These are phyloP conservation scores for Eupithecia subfuscata DNA, from an alignment of 2,888 invertebrate species.

Conservation along the genomic window DNA sequence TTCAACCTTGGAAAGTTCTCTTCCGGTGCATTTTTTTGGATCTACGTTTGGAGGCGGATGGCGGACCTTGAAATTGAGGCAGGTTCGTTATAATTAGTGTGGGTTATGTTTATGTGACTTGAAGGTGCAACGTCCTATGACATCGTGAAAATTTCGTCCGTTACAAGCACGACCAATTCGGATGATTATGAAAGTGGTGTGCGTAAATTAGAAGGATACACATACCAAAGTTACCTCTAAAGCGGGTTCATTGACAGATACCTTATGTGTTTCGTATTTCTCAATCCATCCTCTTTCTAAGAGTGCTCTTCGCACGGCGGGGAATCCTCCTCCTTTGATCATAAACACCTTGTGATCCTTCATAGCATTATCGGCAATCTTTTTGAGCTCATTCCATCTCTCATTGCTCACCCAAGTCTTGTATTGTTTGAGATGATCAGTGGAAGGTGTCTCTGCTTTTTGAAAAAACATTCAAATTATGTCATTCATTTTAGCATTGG, in stretches of 20 bases:
- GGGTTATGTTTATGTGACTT: not conserved
- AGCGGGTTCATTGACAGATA: constrained; percentile 47
- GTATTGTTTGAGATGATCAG: constrained; percentile 76
- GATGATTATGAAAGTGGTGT: constrained; percentile 30
- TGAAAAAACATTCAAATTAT: not conserved
- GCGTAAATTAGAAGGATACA: constrained; percentile 21
- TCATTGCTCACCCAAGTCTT: constrained; percentile 86
- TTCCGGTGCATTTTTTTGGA: constrained; percentile 71
- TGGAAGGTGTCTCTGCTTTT: constrained; percentile 55
- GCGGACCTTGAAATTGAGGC: constrained; percentile 61
- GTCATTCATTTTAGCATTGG: not conserved
- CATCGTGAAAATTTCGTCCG: constrained; percentile 10
- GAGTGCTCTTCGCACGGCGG: constrained; percentile 88
- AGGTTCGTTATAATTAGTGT: not conserved
- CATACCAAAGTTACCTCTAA: constrained; percentile 23
- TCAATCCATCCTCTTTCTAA: constrained; percentile 90
- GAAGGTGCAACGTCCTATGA: constrained; percentile 15
- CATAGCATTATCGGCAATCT: constrained; percentile 86
- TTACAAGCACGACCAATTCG: constrained; percentile 14
- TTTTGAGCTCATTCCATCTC: constrained; percentile 86
- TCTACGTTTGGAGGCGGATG: constrained; percentile 70
- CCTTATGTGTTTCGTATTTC: constrained; percentile 84
- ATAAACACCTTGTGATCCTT: constrained; percentile 87
- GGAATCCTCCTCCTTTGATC: constrained; percentile 89
- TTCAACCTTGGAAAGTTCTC: constrained; percentile 86